Evolutionary conservation across 2,797 vertebrate genomes (phyloP).

Genomic region (Tenualosa ilisha): DNA sequence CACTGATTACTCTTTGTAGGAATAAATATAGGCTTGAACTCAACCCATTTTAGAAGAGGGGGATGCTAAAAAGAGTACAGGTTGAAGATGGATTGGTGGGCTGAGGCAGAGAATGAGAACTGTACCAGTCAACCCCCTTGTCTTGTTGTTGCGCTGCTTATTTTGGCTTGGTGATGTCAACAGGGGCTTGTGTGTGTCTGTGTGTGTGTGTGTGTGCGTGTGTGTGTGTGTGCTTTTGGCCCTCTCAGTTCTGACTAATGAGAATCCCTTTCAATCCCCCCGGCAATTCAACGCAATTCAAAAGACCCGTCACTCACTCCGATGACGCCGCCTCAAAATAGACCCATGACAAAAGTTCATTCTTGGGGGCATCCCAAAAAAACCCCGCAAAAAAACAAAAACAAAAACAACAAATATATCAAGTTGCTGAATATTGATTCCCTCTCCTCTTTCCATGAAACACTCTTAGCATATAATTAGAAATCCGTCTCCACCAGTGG

Average conservation of each 20-base stretch:
- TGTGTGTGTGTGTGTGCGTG: too few relatives aligned
- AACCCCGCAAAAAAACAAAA: neutral
- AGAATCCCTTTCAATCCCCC: neutral
- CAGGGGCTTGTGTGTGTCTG: too few relatives aligned
- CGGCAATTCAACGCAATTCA: neutral
- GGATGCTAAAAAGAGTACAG: neutral
- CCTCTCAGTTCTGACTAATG: neutral
- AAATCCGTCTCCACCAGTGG: neutral
- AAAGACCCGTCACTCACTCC: neutral
- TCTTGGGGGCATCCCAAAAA: neutral
- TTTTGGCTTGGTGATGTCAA: neutral
- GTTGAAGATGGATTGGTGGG: neutral
- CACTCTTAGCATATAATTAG: neutral
- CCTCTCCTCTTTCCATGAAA: too few relatives aligned
- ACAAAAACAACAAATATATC: too few relatives aligned
- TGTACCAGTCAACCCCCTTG: neutral
- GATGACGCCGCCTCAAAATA: neutral
- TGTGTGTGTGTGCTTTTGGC: neutral
- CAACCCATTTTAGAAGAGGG: neutral
- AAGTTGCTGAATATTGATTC: conserved; percentile 1
- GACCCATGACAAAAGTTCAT: neutral
- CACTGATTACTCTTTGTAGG: neutral
- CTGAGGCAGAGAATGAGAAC: neutral
- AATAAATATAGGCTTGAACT: neutral
- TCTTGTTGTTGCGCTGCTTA: neutral